Base-by-base conservation (phyloP, 2,888 invertebrate species). In the Eupithecia subfuscata region DNA sequence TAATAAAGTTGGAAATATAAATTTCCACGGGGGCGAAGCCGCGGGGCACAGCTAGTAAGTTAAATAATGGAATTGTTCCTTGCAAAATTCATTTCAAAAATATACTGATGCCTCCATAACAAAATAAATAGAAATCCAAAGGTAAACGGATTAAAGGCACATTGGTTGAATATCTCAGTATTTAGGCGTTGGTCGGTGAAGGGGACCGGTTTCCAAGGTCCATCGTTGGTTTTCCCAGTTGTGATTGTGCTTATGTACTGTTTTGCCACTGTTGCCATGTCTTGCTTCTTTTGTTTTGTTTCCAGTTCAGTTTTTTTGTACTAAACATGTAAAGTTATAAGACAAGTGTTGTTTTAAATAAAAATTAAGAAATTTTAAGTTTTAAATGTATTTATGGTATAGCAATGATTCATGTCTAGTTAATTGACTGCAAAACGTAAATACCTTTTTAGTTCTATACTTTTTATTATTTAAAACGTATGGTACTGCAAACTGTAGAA, bases 151-250 rank as follows among this genome's bases (percentile, higher is more conserved):
- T 78, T 78, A 78, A 60, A 76, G 74, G 76, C 74, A 75, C 79
- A 78, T 75, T 77, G 70, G 77, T 78, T 78, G 77, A 79, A 80
- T 79, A 79, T 74, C 74, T 77, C 70, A 73, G 75, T 77, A 75
- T 75, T 77, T 77, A 77, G 77, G 77, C 77, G 77, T 75, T 75
- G 77, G 72, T 70, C 84, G 79, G 85, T 84, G 88, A 87, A 84
- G 82, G 86, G 85, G 90, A 93, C 94, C 91, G 92, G 94, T 94
- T 89, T 83, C 89, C 93, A 94, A 94, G 94, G 93, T 87, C 89
- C n/a, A 85, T 81, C 72, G n/a, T 71, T 25, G 94, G 94, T 89
- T 94, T 94, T 93, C 91, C 94, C 92, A 79, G 78, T 75, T 65
- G 70, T 69, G 74, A 37, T 56, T 30, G 71, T 71, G 74, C 76